Percentiles rank a stretch among this genome's conserved stretches.
Evolutionary conservation across 2,113 vertebrate genomes (phyloP).

Genomic region (Siphamia tubifer): DNA sequence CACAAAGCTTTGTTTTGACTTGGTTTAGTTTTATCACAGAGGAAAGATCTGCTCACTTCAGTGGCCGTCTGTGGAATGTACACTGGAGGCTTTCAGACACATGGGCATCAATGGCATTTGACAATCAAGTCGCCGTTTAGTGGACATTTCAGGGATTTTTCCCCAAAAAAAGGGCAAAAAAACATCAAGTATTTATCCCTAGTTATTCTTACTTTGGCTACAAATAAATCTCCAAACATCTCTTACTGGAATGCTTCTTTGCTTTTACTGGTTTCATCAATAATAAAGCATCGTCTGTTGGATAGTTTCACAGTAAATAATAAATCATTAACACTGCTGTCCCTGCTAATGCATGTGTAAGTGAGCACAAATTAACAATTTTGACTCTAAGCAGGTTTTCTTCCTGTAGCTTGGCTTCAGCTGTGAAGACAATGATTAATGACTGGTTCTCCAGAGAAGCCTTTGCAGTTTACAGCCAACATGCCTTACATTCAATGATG

Average conservation of each 20-base stretch:
- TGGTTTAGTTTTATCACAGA: constrained; percentile 56
- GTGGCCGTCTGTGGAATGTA: constrained; percentile 29
- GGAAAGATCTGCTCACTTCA: constrained; percentile 41
- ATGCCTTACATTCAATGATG: background rate
- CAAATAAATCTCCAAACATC: background rate
- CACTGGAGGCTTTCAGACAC: background rate
- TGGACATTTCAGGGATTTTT: background rate
- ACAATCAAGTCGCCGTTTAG: background rate
- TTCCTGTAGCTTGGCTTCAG: background rate
- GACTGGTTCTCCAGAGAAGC: background rate
- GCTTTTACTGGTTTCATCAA: background rate
- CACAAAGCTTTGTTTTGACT: constrained; percentile 56
- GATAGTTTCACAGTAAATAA: background rate
- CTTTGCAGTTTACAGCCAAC: background rate
- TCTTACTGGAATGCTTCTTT: background rate
- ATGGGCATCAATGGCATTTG: background rate
- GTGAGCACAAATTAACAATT: background rate
- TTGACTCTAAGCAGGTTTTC: background rate
- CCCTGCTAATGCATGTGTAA: background rate
- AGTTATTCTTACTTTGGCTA: background rate
- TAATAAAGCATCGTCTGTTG: no score
- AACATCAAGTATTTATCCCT: no score
- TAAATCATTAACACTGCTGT: background rate
- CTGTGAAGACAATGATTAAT: background rate
- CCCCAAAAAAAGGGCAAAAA: background rate